Conservation (phyloP, 2,113 vertebrate species). For the Myanophis thanlyinensis region DNA sequence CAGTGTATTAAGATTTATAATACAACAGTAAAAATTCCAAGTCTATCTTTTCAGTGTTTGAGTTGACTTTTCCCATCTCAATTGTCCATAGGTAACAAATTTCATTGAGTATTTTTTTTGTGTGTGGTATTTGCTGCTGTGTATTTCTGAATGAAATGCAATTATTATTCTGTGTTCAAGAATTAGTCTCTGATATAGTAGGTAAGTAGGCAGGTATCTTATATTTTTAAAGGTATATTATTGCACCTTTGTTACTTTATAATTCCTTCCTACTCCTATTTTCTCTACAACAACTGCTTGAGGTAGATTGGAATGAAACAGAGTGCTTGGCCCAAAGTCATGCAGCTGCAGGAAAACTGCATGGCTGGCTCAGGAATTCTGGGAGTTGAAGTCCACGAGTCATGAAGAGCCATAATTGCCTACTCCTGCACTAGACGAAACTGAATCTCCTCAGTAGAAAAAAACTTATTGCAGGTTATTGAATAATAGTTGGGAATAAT, state of each 20-base stretch:
- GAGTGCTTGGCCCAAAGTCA: neutral
- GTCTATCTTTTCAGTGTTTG: neutral
- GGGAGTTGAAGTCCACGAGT: too few species aligned
- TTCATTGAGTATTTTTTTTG: neutral
- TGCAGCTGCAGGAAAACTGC: too few species aligned
- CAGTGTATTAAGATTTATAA: neutral
- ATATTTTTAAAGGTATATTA: neutral
- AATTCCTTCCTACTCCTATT: neutral
- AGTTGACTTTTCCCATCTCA: neutral
- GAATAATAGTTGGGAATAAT: neutral
- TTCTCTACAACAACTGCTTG: neutral
- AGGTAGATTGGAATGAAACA: neutral
- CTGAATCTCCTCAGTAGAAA: neutral
- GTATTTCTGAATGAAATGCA: neutral
- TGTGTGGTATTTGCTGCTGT: neutral
- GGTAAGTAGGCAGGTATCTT: neutral
- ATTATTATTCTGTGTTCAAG: neutral
- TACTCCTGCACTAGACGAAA: too few species aligned
- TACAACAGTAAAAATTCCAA: neutral
- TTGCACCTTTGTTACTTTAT: neutral
- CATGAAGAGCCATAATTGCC: too few species aligned
- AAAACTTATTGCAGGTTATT: neutral
- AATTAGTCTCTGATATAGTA: neutral
- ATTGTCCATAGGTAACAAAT: neutral
- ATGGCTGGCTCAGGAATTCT: too few species aligned